phyloP scores from a whole-genome alignment of 1,140 invertebrate species.

The Drosophila kohkoa region DNA sequence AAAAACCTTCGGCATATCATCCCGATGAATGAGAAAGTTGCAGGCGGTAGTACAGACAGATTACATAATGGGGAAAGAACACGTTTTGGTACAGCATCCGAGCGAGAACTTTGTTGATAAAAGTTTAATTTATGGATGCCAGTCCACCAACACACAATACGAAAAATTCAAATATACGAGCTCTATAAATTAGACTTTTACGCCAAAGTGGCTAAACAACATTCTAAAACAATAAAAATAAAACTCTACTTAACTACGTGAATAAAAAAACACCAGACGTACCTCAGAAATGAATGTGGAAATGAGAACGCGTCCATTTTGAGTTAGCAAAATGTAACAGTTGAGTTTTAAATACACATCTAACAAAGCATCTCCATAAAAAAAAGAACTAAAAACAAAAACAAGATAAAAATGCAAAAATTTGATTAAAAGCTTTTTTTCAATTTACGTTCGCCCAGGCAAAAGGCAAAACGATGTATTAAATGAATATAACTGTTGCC shows the following conservation, averaged over 20 bases:
- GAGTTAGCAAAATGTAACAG: slow-evolving; percentile 44
- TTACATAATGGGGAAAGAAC: slow-evolving; percentile 58
- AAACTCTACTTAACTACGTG: slow-evolving; percentile 45
- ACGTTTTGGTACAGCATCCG: slow-evolving; percentile 23
- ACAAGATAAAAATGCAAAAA: slow-evolving; percentile 11
- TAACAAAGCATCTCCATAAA: slow-evolving; percentile 8
- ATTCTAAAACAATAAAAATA: slow-evolving; percentile 79
- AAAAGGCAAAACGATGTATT: slow-evolving; percentile 1
- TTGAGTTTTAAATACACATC: slow-evolving; percentile 6
- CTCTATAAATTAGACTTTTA: slow-evolving; percentile 71
- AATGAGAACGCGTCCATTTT: slow-evolving; percentile 50
- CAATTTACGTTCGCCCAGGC: slow-evolving; percentile 1
- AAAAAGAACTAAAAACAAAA: not conserved
- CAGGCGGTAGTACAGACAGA: slow-evolving; percentile 3
- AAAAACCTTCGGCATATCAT: slow-evolving; percentile 26
- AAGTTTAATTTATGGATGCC: slow-evolving; percentile 62
- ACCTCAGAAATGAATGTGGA: slow-evolving; percentile 57
- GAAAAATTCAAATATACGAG: slow-evolving; percentile 52
- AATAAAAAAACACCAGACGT: slow-evolving; percentile 7
- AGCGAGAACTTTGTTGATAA: slow-evolving; percentile 13
- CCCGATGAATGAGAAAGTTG: slow-evolving; percentile 17
- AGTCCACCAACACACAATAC: slow-evolving; percentile 56
- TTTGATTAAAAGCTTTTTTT: slow-evolving; percentile 21
- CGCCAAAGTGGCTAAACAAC: slow-evolving; percentile 75
- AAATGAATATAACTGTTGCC: slow-evolving; percentile 22